phyloP scores from a whole-genome alignment of 1,140 invertebrate species.

The Tetragonula clypearis region DNA sequence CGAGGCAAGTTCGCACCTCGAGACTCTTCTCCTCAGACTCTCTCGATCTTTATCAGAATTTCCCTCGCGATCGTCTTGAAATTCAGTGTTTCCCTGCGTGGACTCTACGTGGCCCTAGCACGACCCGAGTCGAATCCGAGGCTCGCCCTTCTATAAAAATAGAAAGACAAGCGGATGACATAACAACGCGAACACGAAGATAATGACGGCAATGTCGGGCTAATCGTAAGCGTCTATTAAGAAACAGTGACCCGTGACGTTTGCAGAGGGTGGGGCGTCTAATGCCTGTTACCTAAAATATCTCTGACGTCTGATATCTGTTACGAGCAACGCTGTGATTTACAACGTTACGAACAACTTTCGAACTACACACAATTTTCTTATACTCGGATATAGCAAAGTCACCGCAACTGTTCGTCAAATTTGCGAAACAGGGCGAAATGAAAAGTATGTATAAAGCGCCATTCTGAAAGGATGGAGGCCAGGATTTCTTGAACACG shows the following conservation, averaged over 20 bases:
- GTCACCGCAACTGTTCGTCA: no score
- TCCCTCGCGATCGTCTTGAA: background rate
- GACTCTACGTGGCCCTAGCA: background rate
- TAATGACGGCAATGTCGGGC: constrained; percentile 7
- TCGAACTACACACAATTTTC: background rate
- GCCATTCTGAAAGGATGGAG: no score
- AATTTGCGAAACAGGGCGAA: no score
- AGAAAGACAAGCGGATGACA: background rate
- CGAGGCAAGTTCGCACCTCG: background rate
- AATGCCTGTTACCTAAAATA: constrained; percentile 22
- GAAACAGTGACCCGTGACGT: constrained; percentile 41
- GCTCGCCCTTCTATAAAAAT: background rate
- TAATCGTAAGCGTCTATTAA: constrained; percentile 30
- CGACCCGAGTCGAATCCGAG: background rate
- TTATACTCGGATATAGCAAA: background rate
- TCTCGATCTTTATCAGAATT: background rate
- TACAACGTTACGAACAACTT: background rate
- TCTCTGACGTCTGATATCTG: background rate
- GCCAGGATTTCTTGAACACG: no score
- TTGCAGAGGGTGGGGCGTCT: constrained; percentile 6
- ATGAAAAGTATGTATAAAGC: no score
- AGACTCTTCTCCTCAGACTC: no score
- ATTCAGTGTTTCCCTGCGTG: background rate
- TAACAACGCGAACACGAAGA: background rate
- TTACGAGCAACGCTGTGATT: background rate